Percentiles rank a stretch among this genome's conserved stretches.
These are phyloP conservation scores for Falco biarmicus DNA, from an alignment of 2,797 vertebrate genomes.

Conservation along the genomic window DNA sequence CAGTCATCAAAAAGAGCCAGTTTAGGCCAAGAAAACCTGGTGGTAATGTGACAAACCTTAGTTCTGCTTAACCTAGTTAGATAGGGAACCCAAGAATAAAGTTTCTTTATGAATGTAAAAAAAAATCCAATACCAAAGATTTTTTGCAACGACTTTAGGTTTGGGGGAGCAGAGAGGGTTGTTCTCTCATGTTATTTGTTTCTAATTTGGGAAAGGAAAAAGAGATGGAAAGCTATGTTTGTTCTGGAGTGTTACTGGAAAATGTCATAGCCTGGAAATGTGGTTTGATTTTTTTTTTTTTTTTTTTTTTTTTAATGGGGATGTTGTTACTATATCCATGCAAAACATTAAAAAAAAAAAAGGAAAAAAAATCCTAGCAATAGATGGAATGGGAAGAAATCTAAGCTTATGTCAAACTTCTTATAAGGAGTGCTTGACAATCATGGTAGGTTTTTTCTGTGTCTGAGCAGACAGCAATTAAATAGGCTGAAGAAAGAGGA, in stretches of 20 bases:
- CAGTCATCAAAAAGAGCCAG: background rate
- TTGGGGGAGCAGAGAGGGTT: background rate
- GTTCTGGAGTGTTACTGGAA: background rate
- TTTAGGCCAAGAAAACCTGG: background rate
- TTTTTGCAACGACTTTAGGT: background rate
- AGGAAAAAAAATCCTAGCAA: background rate
- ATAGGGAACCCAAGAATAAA: background rate
- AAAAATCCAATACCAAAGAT: background rate
- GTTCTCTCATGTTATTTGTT: background rate
- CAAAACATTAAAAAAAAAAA: background rate
- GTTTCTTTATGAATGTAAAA: background rate
- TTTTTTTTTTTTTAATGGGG: background rate
- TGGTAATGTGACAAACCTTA: background rate
- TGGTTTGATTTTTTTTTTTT: too few species aligned
- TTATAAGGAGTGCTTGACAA: background rate
- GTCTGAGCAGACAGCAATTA: background rate
- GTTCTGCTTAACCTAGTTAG: background rate
- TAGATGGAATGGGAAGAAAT: background rate
- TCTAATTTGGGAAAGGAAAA: background rate
- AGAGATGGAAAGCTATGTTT: background rate
- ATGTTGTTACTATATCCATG: background rate
- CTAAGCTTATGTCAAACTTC: background rate
- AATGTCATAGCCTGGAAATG: background rate
- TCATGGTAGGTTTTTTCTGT: background rate
- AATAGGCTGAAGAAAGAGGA: background rate